These are phyloP conservation scores for Hirtodrosophila histrioides DNA, from an alignment of 2,888 invertebrate species.

Conservation along the genomic window DNA sequence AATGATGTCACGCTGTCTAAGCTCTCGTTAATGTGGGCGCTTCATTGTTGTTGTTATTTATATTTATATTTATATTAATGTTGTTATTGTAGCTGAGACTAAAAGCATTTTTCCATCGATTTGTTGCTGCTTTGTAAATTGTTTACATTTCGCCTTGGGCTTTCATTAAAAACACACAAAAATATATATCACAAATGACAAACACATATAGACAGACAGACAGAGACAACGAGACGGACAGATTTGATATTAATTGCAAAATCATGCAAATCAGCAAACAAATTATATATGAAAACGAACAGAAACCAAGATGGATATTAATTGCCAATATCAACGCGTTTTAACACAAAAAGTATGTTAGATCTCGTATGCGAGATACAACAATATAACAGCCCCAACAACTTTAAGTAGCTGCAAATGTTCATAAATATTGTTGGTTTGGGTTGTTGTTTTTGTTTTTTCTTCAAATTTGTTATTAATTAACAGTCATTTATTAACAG, in stretches of 20 bases:
- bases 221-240: constrained; percentile 9
- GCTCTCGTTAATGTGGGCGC: constrained; percentile 69
- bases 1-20: constrained; percentile 68
- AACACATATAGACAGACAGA: constrained; percentile 20
- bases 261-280: constrained; percentile 70
- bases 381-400: constrained; percentile 25
- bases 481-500: constrained; percentile 70
- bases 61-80: constrained; percentile 14
- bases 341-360: constrained; percentile 67
- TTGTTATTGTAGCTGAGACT: constrained; percentile 33
- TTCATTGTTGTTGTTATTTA: constrained; percentile 24
- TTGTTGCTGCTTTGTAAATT: constrained; percentile 56
- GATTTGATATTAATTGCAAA: constrained; percentile 73
- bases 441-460: constrained; percentile 13
- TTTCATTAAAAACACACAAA: constrained; percentile 57
- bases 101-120: constrained; percentile 65
- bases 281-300: constrained; percentile 47
- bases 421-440: constrained; percentile 44
- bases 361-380: constrained; percentile 41
- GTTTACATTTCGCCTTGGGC: constrained; percentile 76
- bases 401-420: constrained; percentile 40
- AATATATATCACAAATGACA: constrained; percentile 71
- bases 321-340: constrained; percentile 74
- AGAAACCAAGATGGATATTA: constrained; percentile 66
- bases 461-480: constrained; percentile 73